Percentiles rank a stretch among this genome's conserved stretches.
Conservation (phyloP, 2,113 vertebrate genomes). For the Zapornia atra region DNA sequence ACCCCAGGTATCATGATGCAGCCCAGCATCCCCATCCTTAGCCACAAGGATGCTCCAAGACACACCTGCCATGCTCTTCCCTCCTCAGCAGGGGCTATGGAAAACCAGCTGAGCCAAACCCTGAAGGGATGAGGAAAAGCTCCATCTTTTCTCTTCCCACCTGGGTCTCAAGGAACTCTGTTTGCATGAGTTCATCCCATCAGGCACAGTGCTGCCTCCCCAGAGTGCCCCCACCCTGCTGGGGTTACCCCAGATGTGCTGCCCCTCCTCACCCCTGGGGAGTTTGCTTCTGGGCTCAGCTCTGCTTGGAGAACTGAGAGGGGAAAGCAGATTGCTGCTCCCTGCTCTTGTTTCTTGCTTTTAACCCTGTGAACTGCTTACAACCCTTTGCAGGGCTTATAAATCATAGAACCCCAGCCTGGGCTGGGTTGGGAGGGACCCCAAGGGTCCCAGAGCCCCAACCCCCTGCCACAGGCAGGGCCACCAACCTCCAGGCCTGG, state of each 20-base stretch:
- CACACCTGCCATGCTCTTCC: neutral
- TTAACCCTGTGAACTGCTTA: neutral
- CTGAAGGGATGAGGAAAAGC: neutral
- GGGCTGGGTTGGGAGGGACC: no score
- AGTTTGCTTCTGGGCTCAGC: neutral
- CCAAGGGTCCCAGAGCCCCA: no score
- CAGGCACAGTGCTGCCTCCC: neutral
- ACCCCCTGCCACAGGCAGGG: no score
- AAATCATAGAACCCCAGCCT: no score
- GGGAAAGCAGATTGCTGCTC: neutral
- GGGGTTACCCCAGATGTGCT: neutral
- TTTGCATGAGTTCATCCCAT: neutral
- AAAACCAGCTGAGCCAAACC: neutral
- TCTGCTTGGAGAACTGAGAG: neutral
- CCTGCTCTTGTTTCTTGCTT: neutral
- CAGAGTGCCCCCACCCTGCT: neutral
- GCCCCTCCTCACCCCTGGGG: no score
- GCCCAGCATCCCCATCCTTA: neutral
- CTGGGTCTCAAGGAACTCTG: neutral
- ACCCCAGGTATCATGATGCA: rapidly evolving
- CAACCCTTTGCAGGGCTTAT: neutral
- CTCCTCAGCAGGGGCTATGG: neutral
- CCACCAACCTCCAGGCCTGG: no score
- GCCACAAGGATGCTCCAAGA: no score
- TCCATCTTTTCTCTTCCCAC: neutral